Evolutionary conservation across 2,797 vertebrate species (phyloP).

Genomic region (Alectoris magna): DNA sequence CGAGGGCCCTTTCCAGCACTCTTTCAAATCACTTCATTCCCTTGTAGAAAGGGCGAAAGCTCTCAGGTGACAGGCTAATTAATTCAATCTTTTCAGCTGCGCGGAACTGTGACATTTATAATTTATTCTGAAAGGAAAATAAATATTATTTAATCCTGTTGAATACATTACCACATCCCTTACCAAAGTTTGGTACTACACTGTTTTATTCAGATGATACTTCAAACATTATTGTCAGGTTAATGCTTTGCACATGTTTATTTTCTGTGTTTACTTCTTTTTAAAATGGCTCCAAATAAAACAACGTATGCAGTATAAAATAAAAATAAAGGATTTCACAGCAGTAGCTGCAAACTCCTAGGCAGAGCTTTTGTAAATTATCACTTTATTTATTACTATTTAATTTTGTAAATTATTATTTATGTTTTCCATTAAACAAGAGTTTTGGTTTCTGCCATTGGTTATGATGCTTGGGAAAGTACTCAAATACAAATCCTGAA

Average conservation of each 20-base stretch:
- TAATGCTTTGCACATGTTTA: neutral
- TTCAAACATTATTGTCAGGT: neutral
- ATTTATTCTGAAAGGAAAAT: slow-evolving; percentile 57
- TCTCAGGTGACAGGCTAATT: slow-evolving; percentile 68
- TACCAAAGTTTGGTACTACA: neutral
- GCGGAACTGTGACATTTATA: slow-evolving; percentile 68
- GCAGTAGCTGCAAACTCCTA: neutral
- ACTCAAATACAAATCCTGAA: neutral
- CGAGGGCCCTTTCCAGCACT: slow-evolving; percentile 54
- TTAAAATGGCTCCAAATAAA: neutral
- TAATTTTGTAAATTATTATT: neutral
- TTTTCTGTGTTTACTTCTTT: neutral
- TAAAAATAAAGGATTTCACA: neutral
- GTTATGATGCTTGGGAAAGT: too few species aligned
- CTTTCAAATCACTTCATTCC: slow-evolving; percentile 64
- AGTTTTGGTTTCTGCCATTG: neutral
- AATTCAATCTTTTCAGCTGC: slow-evolving; percentile 58
- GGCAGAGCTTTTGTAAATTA: neutral
- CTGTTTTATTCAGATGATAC: neutral
- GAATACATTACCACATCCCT: neutral
- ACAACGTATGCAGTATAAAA: neutral
- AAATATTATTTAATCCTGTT: slow-evolving; percentile 21
- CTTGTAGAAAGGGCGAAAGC: slow-evolving; percentile 52
- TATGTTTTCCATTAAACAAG: neutral
- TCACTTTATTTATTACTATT: neutral